phyloP scores from a whole-genome alignment of 2,113 vertebrate genomes.

The Microcebus murinus region DNA sequence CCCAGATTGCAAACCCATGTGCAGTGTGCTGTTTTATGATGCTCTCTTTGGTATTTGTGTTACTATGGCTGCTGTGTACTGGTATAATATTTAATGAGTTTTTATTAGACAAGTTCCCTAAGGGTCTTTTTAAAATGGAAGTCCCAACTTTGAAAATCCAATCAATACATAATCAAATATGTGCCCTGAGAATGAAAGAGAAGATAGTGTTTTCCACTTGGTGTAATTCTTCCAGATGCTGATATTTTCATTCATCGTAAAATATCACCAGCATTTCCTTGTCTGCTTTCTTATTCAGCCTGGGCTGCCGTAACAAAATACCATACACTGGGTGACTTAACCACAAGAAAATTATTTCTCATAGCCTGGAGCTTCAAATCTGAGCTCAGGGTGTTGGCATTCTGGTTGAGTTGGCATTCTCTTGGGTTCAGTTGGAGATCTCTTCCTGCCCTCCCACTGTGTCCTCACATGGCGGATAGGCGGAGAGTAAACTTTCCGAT shows the following conservation, averaged over 20 bases:
- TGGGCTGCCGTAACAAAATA: not conserved
- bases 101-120: not conserved
- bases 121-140: not conserved
- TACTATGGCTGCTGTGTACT: not conserved
- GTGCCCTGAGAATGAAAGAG: not conserved
- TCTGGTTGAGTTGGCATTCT: too few species aligned
- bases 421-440: not conserved
- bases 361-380: not conserved
- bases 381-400: not conserved
- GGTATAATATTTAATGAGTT: not conserved
- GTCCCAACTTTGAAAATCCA: not conserved
- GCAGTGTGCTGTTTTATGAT: not conserved
- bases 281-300: not conserved
- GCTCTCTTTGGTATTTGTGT: not conserved
- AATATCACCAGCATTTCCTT: not conserved
- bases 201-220: not conserved
- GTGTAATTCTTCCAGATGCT: not conserved
- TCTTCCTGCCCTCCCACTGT: not conserved
- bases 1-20: not conserved
- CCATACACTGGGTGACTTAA: not conserved
- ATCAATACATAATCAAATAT: not conserved
- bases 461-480: not conserved
- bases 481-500: not conserved
- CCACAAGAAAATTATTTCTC: not conserved
- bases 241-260: not conserved